A percentile compares a stretch with the other conserved stretches of the same genome.
phyloP scores from a whole-genome alignment of 2,797 vertebrate genomes.

The Emydoidea blandingii region DNA sequence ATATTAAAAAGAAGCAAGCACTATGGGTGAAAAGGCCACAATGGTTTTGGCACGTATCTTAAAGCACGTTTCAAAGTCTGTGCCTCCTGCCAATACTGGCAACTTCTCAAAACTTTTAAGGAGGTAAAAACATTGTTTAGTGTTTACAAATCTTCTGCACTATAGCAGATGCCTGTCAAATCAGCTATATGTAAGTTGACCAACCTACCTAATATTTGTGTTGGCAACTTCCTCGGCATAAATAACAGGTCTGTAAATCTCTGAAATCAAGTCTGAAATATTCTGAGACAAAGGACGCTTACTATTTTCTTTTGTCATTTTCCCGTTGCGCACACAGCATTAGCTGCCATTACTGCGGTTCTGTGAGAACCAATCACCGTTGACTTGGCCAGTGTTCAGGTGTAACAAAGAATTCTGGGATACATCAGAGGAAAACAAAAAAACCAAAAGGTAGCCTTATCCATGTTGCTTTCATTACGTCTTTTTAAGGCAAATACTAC shows the following conservation, averaged over 20 bases:
- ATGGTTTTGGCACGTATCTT: slow-evolving; percentile 80
- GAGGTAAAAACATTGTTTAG: slow-evolving; percentile 85
- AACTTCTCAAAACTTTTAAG: slow-evolving; percentile 86
- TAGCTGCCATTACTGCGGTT: slow-evolving; percentile 76
- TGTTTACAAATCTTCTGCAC: slow-evolving; percentile 83
- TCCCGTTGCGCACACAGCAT: slow-evolving; percentile 68
- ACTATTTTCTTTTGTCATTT: slow-evolving; percentile 69
- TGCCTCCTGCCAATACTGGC: slow-evolving; percentile 85
- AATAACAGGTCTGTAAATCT: slow-evolving; percentile 63
- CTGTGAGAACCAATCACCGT: slow-evolving; percentile 75
- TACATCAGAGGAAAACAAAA: slow-evolving; percentile 58
- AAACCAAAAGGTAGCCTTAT: slow-evolving; percentile 57
- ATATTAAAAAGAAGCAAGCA: slow-evolving; percentile 53
- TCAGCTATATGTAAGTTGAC: slow-evolving; percentile 75
- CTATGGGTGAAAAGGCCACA: slow-evolving; percentile 80
- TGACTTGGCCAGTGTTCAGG: slow-evolving; percentile 78
- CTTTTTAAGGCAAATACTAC: rapidly evolving
- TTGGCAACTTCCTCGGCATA: slow-evolving; percentile 52
- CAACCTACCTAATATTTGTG: slow-evolving; percentile 75
- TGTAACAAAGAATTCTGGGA: slow-evolving; percentile 79
- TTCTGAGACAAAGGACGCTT: slow-evolving; percentile 77
- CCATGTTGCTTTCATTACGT: neutral
- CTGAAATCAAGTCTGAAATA: slow-evolving; percentile 52
- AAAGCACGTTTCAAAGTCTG: slow-evolving; percentile 80
- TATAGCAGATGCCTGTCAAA: slow-evolving; percentile 82